Conservation (phyloP, 2,797 vertebrate genomes). For the Hemibagrus guttatus region DNA sequence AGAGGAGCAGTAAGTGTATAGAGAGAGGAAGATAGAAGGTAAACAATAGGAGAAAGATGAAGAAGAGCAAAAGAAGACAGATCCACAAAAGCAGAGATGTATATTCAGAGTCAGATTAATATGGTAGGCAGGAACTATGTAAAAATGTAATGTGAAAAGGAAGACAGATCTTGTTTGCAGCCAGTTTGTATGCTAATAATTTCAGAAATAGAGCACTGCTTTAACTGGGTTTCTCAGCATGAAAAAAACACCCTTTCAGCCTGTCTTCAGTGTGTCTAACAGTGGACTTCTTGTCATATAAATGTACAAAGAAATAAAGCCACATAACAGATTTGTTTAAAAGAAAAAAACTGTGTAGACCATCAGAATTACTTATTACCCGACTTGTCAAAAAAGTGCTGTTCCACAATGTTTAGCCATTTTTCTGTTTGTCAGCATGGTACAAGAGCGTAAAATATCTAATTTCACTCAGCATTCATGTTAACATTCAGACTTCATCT, state of each 20-base stretch:
- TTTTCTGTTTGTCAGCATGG: background rate
- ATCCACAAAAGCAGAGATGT: constrained; percentile 6
- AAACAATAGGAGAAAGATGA: background rate
- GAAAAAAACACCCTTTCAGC: background rate
- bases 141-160: constrained; percentile 3
- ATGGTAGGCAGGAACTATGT: background rate
- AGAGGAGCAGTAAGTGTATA: background rate
- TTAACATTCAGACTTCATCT: constrained; percentile 46
- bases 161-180: background rate
- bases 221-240: background rate
- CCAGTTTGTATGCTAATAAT: background rate
- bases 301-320: background rate
- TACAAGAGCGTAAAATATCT: background rate
- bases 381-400: constrained; percentile 16
- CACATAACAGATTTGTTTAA: background rate
- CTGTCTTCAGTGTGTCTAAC: background rate
- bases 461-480: constrained; percentile 25
- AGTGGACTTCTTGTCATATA: background rate
- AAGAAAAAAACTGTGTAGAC: background rate
- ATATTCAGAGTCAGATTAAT: constrained; percentile 4
- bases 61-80: constrained; percentile 1
- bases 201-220: background rate
- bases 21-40: background rate
- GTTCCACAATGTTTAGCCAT: background rate
- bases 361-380: background rate